These are phyloP conservation scores for Mustelus asterias DNA, from an alignment of 2,113 vertebrate genomes.

Conservation along the genomic window DNA sequence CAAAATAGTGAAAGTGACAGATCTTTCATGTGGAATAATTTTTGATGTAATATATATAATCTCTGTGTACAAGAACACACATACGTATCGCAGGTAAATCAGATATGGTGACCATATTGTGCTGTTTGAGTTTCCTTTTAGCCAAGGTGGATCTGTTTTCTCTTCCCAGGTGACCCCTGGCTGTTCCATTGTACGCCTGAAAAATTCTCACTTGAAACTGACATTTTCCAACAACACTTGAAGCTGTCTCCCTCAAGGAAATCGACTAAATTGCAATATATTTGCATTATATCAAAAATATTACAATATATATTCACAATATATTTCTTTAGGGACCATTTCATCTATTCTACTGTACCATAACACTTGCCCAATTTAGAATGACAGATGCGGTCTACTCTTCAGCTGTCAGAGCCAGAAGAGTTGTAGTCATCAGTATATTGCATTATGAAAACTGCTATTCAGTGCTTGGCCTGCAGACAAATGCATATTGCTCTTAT, in stretches of 20 bases:
- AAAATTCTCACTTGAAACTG: not conserved
- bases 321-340: constrained; percentile 49
- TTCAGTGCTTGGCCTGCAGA: constrained; percentile 5
- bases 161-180: not conserved
- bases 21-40: not conserved
- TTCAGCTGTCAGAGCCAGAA: constrained; percentile 28
- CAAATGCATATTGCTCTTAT: constrained; percentile 19
- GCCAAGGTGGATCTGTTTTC: not conserved
- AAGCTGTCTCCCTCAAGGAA: constrained; percentile 49
- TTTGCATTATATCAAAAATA: constrained; percentile 53
- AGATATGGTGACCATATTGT: not conserved
- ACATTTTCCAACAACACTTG: constrained; percentile 17
- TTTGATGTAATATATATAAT: not conserved
- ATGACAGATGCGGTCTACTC: constrained; percentile 29
- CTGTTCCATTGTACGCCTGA: not conserved
- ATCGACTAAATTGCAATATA: constrained; percentile 51
- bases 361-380: constrained; percentile 36
- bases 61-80: not conserved
- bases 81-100: not conserved
- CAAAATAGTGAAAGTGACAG: not conserved
- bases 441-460: constrained; percentile 31
- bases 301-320: constrained; percentile 38
- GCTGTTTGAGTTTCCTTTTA: not conserved
- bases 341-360: constrained; percentile 14
- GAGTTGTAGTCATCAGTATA: constrained; percentile 5